These are phyloP conservation scores for Lutraria lutraria DNA, from an alignment of 2,888 invertebrate genomes.

Conservation along the genomic window DNA sequence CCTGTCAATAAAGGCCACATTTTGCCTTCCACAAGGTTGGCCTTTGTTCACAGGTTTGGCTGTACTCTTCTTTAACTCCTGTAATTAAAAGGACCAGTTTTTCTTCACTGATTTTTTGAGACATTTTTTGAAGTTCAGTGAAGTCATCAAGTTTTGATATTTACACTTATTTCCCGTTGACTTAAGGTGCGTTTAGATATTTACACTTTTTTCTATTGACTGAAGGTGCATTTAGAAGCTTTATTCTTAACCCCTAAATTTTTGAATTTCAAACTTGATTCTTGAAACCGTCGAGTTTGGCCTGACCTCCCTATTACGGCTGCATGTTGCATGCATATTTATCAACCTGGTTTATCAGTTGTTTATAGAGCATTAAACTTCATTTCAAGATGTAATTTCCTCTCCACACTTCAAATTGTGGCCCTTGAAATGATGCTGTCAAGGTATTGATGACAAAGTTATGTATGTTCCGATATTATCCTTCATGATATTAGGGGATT, in stretches of 20 bases:
- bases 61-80: no score
- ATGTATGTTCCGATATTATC: background rate
- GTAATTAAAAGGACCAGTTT: background rate
- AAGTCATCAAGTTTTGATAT: background rate
- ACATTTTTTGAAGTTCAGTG: background rate
- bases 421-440: conserved; percentile 43
- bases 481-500: no score
- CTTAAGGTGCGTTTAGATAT: background rate
- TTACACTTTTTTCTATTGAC: background rate
- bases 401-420: conserved; percentile 51
- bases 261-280: conserved; percentile 10
- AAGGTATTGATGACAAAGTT: conserved; percentile 24
- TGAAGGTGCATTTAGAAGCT: background rate
- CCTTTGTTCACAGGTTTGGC: no score
- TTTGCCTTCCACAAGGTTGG: no score
- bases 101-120: background rate
- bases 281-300: background rate
- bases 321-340: conserved; percentile 35
- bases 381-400: conserved; percentile 67
- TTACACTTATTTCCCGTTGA: background rate
- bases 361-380: conserved; percentile 58
- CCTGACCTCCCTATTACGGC: background rate
- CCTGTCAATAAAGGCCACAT: no score
- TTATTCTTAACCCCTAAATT: background rate
- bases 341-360: conserved; percentile 52